These are phyloP conservation scores for Acrocephalus kingi DNA, from an alignment of 2,113 vertebrate genomes.

Conservation along the genomic window DNA sequence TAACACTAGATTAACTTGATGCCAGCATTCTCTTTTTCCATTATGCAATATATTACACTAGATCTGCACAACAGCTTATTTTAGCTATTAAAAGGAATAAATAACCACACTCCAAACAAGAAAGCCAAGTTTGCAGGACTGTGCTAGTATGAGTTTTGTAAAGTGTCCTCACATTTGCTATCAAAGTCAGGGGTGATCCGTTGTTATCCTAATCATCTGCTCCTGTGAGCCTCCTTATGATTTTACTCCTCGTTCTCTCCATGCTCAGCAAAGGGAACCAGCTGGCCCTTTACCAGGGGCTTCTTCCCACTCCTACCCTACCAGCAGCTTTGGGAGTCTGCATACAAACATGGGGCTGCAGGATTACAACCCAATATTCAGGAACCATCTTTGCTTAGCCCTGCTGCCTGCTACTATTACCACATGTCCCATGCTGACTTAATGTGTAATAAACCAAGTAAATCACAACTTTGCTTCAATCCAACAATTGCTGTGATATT, in stretches of 20 bases:
- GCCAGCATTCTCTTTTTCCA: not conserved
- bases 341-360: accelerated
- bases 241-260: not conserved
- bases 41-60: not conserved
- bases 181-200: not conserved
- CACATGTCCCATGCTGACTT: not conserved
- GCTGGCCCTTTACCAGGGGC: not conserved
- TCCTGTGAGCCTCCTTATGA: not conserved
- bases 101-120: not conserved
- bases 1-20: not conserved
- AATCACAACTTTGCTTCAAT: not conserved
- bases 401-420: not conserved
- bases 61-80: not conserved
- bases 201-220: not conserved
- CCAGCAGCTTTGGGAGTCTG: not conserved
- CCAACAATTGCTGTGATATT: not conserved
- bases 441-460: not conserved
- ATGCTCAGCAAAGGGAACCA: not conserved
- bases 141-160: not conserved
- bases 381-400: not conserved
- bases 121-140: not conserved
- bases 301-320: not conserved
- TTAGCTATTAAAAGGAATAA: not conserved
- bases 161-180: not conserved
- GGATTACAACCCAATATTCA: not conserved